Base-by-base conservation (phyloP, 2,797 vertebrate species). In the Enteromius trimaculatus region DNA sequence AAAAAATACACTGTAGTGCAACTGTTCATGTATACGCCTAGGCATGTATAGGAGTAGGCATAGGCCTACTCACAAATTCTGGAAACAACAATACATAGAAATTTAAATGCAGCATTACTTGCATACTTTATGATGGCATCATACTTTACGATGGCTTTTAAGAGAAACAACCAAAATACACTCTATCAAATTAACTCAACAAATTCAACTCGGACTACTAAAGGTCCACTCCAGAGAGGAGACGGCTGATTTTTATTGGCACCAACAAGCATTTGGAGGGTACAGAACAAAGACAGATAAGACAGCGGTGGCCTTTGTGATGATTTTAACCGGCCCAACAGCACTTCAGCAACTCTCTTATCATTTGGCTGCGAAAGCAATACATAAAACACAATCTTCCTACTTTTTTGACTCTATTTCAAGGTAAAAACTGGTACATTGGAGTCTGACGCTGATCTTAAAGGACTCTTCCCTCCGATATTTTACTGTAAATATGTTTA, bases 201-300 rank as follows among this genome's bases (percentile, higher is more conserved):
- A 79, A 87, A 74, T 16, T 19, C 69, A 81, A 58, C 71, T 37
- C 74, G 74, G 69, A 49, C 65, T 23, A 81, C 71, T 44, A 86
- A 83, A 85, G 53, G 91, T 39, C 84, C 77, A 90, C 51, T 82
- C 84, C 88, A 84, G 84, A 39, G 78, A 39, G 78, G 90, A 91
- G 92, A 94, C 88, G 89, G 92, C 90, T 92, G 64, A 91, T 86
- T 90, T 96, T 97, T 97, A 97, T 97, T 95, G 87, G 78, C 94
- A 90, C 90, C 90, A 92, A 87, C 91, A 92, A 95, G 91, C 92
- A 89, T 88, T 69, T 69, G 2, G 11, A 64, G 51, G 75, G 55
- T 77, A 86, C 79, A 80, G 75, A 84, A 78, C 66, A 83, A 78
- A 88, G 82, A 88, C 44, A 84, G 83, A 86, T 77, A 60, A 69